A percentile compares a stretch with the other conserved stretches of the same genome.
These are phyloP conservation scores for Pterophyllum scalare DNA, from an alignment of 2,113 vertebrate species.

Conservation along the genomic window DNA sequence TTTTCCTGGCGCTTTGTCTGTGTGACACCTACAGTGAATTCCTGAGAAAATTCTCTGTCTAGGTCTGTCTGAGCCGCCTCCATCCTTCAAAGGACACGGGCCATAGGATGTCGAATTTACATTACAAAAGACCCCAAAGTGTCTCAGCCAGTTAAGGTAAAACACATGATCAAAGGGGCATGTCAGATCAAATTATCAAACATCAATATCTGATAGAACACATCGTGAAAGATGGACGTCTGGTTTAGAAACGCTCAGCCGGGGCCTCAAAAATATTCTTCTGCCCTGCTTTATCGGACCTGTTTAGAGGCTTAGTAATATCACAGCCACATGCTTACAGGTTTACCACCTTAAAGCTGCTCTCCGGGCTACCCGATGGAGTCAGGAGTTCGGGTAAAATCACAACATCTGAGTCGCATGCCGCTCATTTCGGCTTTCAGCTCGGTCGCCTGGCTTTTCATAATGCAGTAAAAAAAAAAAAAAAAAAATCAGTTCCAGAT, in stretches of 20 bases:
- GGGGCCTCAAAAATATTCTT: slow-evolving; percentile 15
- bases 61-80: slow-evolving; percentile 61
- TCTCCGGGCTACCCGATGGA: slow-evolving; percentile 44
- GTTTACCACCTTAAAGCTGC: slow-evolving; percentile 36
- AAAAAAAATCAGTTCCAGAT: slow-evolving; percentile 73
- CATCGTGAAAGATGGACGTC: slow-evolving; percentile 25
- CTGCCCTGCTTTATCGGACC: not conserved
- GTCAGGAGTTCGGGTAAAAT: slow-evolving; percentile 17
- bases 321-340: slow-evolving; percentile 21
- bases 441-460: slow-evolving; percentile 42
- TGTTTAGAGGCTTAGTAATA: slow-evolving; percentile 14
- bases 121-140: slow-evolving; percentile 61
- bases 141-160: slow-evolving; percentile 41
- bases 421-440: slow-evolving; percentile 34
- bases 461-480: slow-evolving; percentile 28
- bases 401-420: slow-evolving; percentile 35
- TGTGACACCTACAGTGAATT: slow-evolving; percentile 64
- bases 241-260: slow-evolving; percentile 2
- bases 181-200: slow-evolving; percentile 27
- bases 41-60: slow-evolving; percentile 57
- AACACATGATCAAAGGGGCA: slow-evolving; percentile 52
- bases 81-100: slow-evolving; percentile 60
- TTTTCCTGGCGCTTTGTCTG: slow-evolving; percentile 57
- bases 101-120: slow-evolving; percentile 66
- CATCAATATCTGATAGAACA: slow-evolving; percentile 2